Conservation (phyloP, 2,113 vertebrate genomes). For the Poeciliopsis prolifica region DNA sequence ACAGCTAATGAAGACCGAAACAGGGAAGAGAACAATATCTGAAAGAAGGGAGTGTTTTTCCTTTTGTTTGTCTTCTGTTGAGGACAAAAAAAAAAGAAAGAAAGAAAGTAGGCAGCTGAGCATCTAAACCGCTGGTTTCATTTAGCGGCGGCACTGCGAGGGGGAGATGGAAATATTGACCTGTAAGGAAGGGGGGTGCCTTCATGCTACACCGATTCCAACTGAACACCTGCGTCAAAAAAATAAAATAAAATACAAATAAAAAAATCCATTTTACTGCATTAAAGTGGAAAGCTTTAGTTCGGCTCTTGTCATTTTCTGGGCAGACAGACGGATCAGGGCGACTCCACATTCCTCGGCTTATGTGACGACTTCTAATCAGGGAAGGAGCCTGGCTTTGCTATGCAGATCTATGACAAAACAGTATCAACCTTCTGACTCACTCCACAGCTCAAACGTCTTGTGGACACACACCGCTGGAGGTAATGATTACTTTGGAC, state of each 20-base stretch:
- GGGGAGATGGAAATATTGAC: constrained; percentile 20
- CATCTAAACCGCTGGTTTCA: constrained; percentile 19
- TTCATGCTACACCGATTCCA: constrained; percentile 1
- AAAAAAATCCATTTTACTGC: constrained; percentile 1
- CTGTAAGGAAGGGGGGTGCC: neutral
- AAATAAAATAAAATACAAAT: neutral
- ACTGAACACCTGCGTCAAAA: neutral
- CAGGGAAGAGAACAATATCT: neutral
- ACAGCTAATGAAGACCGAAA: neutral
- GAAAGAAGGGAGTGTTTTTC: constrained; percentile 9
- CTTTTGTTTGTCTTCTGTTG: neutral
- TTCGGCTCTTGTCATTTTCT: neutral
- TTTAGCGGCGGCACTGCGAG: constrained; percentile 1
- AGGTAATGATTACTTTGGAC: constrained; percentile 32
- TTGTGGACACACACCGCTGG: constrained; percentile 1
- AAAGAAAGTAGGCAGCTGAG: constrained; percentile 34
- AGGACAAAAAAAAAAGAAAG: constrained; percentile 1
- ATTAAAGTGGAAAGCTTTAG: constrained; percentile 7
- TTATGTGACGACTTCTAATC: constrained; percentile 11
- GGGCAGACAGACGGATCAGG: neutral
- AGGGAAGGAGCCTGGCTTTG: constrained; percentile 10
- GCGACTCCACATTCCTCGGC: neutral
- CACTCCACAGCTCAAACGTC: constrained; percentile 19
- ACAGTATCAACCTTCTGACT: constrained; percentile 17
- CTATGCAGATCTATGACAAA: constrained; percentile 38